Base-by-base conservation (phyloP, 2,888 invertebrate genomes). In the Galeruca laticollis region DNA sequence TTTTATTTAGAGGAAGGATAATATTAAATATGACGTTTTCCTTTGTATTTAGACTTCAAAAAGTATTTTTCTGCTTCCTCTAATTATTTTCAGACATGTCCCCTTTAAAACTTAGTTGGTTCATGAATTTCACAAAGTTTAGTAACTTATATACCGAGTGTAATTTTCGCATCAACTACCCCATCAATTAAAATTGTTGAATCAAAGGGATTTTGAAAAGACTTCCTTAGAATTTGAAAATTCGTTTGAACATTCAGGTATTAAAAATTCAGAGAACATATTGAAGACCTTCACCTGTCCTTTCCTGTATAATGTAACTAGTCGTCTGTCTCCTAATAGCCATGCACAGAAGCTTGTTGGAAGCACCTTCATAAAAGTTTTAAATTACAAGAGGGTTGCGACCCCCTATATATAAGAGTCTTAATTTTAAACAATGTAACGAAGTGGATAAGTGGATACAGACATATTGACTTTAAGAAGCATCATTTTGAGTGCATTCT, bases 361-460 rank as follows among this genome's bases (percentile, higher is more conserved):
- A 60, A 47, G 47, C 47, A 21, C 60, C 60, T 15, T 60, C 47
- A 47, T 60, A 43, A 60, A 60, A 60, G 33, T 60, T 60, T 60
- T 60, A 60, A 47, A 60, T 43, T 60, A 26, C 60, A 47, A 13
- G 43, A 60, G 60, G 60, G 60, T 40, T 13, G 31, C 40, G 13
- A 11, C 13, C 43, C 60, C 60, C 43, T 60, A 13, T 20, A 43
- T 60, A 40, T 21, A 47, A 40, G 26, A 20, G 18, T 37, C 35
- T 37, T 59, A 40, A 43, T 43, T 60, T 60, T 60, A 60, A 43
- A 40, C 43, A 60, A 26, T 60, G 43, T 15, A 60, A 60, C 60
- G 15, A 47, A 60, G 60, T 60, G 60, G 40, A 15, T 60, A 60
- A 60, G 33, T 56, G 33, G 56, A 35, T 60, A 26, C 60, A 33